Evolutionary conservation across 2,113 vertebrate genomes (phyloP).

Genomic region (Cavia porcellus): DNA sequence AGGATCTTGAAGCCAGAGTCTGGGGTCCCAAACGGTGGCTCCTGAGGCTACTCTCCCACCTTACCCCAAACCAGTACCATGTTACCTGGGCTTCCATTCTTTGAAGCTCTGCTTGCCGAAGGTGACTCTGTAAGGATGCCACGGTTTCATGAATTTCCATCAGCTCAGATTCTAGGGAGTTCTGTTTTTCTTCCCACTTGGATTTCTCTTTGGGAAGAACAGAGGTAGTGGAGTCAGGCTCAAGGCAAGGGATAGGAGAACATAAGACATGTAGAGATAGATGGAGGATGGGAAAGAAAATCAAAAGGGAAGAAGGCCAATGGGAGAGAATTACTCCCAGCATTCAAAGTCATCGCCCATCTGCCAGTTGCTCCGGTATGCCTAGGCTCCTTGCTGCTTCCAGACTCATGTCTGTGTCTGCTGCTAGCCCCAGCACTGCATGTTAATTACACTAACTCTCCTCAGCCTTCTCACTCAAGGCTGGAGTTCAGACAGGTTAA

Average conservation of each 20-base stretch:
- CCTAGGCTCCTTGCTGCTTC: background rate
- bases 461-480: background rate
- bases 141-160: conserved; percentile 76
- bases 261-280: background rate
- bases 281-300: background rate
- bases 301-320: conserved; percentile 15
- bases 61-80: background rate
- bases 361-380: conserved; percentile 37
- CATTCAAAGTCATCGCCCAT: background rate
- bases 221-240: conserved; percentile 5
- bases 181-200: conserved; percentile 78
- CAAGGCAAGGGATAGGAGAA: background rate
- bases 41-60: background rate
- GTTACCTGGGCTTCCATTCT: conserved; percentile 84
- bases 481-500: background rate
- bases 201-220: conserved; percentile 77
- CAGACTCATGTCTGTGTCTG: background rate
- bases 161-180: conserved; percentile 73
- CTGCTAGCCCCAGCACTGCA: background rate
- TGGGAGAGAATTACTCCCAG: conserved; percentile 58
- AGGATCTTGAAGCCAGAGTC: background rate
- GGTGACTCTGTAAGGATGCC: conserved; percentile 76
- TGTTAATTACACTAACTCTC: background rate
- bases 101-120: conserved; percentile 78
- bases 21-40: background rate